phyloP scores from a whole-genome alignment of 1,140 invertebrate genomes.

The honey bee (Apis mellifera) region DNA sequence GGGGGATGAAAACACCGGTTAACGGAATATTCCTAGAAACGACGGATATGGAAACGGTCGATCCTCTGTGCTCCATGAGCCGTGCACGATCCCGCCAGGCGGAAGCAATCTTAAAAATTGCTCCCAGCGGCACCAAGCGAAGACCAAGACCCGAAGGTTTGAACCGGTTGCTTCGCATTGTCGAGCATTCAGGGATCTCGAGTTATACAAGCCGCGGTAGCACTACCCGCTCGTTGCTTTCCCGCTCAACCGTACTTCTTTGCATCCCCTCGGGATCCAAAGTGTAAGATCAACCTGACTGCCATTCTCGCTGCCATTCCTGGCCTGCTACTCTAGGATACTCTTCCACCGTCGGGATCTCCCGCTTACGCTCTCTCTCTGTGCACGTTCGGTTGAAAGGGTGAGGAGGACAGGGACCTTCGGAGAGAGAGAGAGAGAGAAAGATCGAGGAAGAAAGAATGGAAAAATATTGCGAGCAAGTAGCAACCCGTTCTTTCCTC shows the following conservation, averaged over 20 bases:
- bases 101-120: constrained; percentile 74
- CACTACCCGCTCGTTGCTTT: constrained; percentile 45
- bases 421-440: constrained; percentile 26
- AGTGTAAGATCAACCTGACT: constrained; percentile 59
- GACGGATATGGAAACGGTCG: constrained; percentile 37
- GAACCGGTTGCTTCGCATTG: constrained; percentile 54
- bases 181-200: constrained; percentile 57
- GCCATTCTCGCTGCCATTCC: constrained; percentile 53
- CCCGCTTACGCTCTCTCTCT: constrained; percentile 11
- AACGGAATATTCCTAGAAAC: constrained; percentile 28
- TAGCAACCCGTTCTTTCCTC: constrained; percentile 21
- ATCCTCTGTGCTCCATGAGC: constrained; percentile 37
- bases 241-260: constrained; percentile 56
- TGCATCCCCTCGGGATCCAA: constrained; percentile 57
- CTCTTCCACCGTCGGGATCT: constrained; percentile 23
- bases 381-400: constrained; percentile 32
- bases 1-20: not conserved
- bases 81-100: constrained; percentile 32
- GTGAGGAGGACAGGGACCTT: constrained; percentile 26
- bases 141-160: constrained; percentile 55
- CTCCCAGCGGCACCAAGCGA: constrained; percentile 58
- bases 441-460: constrained; percentile 47
- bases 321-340: constrained; percentile 51
- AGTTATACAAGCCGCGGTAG: constrained; percentile 46
- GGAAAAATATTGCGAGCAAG: constrained; percentile 52